Conservation (phyloP, 2,888 invertebrate species). For the Ophonus ardosiacus region DNA sequence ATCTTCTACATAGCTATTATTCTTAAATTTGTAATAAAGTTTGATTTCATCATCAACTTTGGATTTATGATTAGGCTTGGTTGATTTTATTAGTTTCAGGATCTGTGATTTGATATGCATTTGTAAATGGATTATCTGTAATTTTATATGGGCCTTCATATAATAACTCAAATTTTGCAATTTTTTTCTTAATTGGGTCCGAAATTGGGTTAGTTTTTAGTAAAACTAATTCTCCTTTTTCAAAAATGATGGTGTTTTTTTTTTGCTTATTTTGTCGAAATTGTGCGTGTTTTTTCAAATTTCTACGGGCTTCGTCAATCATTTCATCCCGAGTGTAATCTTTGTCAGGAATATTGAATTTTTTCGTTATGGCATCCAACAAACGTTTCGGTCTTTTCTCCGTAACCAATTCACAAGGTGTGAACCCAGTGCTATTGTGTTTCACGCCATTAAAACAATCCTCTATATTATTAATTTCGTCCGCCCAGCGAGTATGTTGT, state of each 20-base stretch:
- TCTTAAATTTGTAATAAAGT: no score
- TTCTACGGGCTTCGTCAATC: no score
- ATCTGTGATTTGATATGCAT: constrained; percentile 13
- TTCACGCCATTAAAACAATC: constrained; percentile 48
- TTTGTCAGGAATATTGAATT: neutral
- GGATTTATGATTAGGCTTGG: no score
- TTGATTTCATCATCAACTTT: no score
- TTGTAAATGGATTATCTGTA: neutral
- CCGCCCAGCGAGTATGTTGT: constrained; percentile 54
- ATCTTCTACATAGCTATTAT: no score
- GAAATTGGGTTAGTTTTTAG: constrained; percentile 5
- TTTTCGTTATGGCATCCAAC: neutral
- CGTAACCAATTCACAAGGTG: constrained; percentile 28
- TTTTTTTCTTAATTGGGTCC: no score
- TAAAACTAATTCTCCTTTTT: constrained; percentile 28
- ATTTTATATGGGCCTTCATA: no score
- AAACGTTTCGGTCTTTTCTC: constrained; percentile 23
- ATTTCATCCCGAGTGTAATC: no score
- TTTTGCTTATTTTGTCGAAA: neutral
- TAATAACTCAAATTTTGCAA: no score
- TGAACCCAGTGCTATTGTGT: constrained; percentile 58
- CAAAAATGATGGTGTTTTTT: neutral
- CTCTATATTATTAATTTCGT: constrained; percentile 33
- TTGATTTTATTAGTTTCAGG: neutral
- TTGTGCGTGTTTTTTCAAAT: neutral